A percentile compares a stretch with the other conserved stretches of the same genome.
These are phyloP conservation scores for Catharus ustulatus DNA, from an alignment of 2,797 vertebrate genomes.

Conservation along the genomic window DNA sequence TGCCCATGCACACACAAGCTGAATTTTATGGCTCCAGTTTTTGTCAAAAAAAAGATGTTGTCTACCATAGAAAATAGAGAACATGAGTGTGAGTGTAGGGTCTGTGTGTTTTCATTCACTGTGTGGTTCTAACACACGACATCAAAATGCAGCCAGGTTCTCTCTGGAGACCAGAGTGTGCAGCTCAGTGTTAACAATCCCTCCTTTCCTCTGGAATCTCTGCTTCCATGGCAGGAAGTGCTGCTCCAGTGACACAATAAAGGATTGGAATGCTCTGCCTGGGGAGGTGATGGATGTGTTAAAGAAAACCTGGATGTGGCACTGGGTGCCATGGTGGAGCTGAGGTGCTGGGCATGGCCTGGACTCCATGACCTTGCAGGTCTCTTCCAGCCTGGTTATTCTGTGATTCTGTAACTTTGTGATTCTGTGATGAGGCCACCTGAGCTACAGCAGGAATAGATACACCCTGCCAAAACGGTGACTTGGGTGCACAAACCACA, in stretches of 20 bases:
- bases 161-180: not conserved
- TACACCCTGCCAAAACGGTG: not conserved
- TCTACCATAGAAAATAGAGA: not conserved
- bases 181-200: not conserved
- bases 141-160: not conserved
- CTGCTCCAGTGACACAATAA: no score
- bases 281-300: no score
- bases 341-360: no score
- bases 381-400: no score
- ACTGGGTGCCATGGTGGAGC: no score
- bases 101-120: not conserved
- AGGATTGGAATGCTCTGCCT: no score
- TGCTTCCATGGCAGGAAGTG: not conserved
- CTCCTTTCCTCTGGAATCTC: not conserved
- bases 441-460: accelerated
- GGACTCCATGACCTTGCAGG: no score
- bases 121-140: accelerated
- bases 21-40: not conserved
- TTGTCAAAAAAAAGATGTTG: not conserved
- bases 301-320: no score
- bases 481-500: not conserved
- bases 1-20: not conserved
- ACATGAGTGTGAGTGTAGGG: not conserved
- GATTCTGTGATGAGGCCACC: not conserved
- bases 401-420: no score